Base-by-base conservation (phyloP, 2,113 vertebrate species). In the Grammomys surdaster region DNA sequence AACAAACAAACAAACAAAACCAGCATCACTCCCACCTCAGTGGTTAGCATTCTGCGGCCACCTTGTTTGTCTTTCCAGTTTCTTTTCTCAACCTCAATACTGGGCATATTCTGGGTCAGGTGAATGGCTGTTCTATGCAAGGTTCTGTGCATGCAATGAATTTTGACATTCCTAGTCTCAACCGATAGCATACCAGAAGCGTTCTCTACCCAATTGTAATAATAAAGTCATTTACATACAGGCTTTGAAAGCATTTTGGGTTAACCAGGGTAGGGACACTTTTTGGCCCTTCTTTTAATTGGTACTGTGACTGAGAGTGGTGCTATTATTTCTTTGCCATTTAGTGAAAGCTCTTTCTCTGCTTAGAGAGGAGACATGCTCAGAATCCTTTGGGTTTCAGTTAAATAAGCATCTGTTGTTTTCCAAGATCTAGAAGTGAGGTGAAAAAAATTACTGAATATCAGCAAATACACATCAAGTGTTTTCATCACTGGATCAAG, bases 281-380 rank as follows among this genome's bases (percentile, higher is more conserved):
- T 58, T 48, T 84, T 58, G 76, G 46, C 11, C 82, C 85, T 93
- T 6, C n/a, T 76, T 16, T 0, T 51, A 33, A 31, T 40, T 87
- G 65, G 40, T 77, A 0, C 60, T 73, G 0, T 89, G 90, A 10
- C 58, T 78, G 7, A 46, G 48, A 9, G 0, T 77, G 24, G 24
- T 58, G 9, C 7, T 56, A 11, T 36, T 87, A 33, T 48, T 69
- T 87, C 63, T 36, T 76, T 51, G 69, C 91, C 80, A 92, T 97
- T 96, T 97, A 96, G 95, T 48, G 97, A 97, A 72, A 69, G 95
- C 96, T 65, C 80, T 97, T 97, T 40, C 90, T 98, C 94, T 98
- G 92, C 75, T 97, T 86, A 96, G 69, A 97, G 31, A 67, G 43
- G 63, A 96, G 95, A 72, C 89, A 88, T 93, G 81, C 80, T 98